phyloP scores from a whole-genome alignment of 92 coral and sea anemone species.

The Epizoanthus scotinus region DNA sequence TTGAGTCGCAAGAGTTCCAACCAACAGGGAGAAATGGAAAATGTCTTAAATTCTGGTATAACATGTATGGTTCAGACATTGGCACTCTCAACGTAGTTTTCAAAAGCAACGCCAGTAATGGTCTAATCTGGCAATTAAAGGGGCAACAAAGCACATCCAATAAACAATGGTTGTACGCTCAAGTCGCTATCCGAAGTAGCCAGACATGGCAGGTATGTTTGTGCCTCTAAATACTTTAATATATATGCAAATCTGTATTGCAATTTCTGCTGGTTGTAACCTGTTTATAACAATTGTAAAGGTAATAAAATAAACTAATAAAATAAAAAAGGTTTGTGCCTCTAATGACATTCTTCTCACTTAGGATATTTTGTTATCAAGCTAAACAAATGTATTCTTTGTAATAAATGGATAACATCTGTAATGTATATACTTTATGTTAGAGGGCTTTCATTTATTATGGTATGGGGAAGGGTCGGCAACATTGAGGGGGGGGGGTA shows the following conservation, averaged over 20 bases:
- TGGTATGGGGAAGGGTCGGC: too few relatives aligned
- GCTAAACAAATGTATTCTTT: too few relatives aligned
- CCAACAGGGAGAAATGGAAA: constrained; percentile 93
- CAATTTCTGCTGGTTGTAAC: too few relatives aligned
- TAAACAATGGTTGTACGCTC: constrained; percentile 73
- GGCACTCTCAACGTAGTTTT: constrained; percentile 74
- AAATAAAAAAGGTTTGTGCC: too few relatives aligned
- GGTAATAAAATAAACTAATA: too few relatives aligned
- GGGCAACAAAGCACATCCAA: constrained; percentile 50
- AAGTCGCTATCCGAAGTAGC: constrained; percentile 83
- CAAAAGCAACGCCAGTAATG: constrained; percentile 65
- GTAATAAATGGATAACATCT: too few relatives aligned
- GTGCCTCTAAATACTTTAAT: too few relatives aligned
- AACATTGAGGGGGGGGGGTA: too few relatives aligned
- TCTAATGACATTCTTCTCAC: neutral
- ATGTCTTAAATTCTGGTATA: constrained; percentile 96
- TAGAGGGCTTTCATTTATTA: too few relatives aligned
- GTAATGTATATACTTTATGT: too few relatives aligned
- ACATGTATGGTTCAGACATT: constrained; percentile 76
- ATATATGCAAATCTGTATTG: too few relatives aligned
- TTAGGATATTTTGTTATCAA: neutral
- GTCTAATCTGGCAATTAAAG: constrained; percentile 73
- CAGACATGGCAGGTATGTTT: constrained; percentile 70
- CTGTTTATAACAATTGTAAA: too few relatives aligned
- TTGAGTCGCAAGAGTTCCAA: constrained; percentile 88